Percentiles rank a stretch among this genome's conserved stretches.
These are phyloP conservation scores for Dendrolimus houi DNA, from an alignment of 2,888 invertebrate species.

Conservation along the genomic window DNA sequence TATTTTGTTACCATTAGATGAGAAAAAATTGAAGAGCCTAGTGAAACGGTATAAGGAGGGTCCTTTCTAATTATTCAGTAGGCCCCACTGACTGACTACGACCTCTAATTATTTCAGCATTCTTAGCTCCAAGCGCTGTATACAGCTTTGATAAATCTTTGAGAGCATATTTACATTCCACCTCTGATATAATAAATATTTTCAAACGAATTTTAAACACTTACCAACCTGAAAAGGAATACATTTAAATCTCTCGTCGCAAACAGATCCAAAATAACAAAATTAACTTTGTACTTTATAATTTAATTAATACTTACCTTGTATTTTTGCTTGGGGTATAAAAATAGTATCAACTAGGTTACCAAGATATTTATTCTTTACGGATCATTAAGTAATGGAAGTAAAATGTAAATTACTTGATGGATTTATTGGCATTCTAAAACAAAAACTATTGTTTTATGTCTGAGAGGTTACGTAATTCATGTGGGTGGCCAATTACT, in stretches of 20 bases:
- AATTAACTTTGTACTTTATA: background rate
- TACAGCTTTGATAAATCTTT: conserved; percentile 12
- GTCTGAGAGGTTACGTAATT: too few relatives aligned
- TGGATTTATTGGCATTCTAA: too few relatives aligned
- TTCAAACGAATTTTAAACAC: background rate
- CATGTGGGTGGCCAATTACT: too few relatives aligned
- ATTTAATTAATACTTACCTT: background rate
- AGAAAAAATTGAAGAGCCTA: background rate
- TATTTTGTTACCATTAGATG: too few relatives aligned
- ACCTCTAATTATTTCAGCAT: conserved; percentile 15
- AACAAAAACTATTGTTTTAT: too few relatives aligned
- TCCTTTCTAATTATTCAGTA: conserved; percentile 12
- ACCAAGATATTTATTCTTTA: too few relatives aligned
- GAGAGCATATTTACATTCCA: conserved; percentile 9
- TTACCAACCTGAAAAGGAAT: background rate
- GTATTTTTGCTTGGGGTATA: background rate
- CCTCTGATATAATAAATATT: conserved; percentile 8
- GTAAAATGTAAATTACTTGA: too few relatives aligned
- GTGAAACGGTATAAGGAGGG: background rate
- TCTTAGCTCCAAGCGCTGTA: conserved; percentile 5
- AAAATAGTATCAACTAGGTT: background rate
- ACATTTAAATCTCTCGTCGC: background rate
- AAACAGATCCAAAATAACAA: background rate
- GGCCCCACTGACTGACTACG: conserved; percentile 7
- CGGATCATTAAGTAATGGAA: too few relatives aligned